Evolutionary conservation across 2,113 vertebrate genomes (phyloP), one percentile per base, ranked within the genome.

Genomic region (Zosterops pallidus): DNA sequence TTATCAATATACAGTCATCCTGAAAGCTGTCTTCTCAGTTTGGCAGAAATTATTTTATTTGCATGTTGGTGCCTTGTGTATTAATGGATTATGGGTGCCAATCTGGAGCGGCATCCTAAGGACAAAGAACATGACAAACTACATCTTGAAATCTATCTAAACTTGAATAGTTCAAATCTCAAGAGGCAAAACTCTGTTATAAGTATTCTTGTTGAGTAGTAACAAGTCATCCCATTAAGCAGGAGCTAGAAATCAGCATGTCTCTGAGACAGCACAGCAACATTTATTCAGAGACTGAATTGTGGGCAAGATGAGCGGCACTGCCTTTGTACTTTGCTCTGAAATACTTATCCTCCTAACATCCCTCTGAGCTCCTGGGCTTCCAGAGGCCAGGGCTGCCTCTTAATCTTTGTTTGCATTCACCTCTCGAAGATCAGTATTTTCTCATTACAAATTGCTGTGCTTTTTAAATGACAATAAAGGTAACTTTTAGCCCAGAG

Each of bases 401-500:
- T 93, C 92, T 94, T 96, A 80, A 95, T 83, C 91, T 97, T 89
- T 91, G 69, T 97, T 97, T 96, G 85, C 92, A 86, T 67, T 95
- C 75, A 59, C 68, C 82, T 57, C 62, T 92, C 46, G 20, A 75
- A 86, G 88, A 92, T 90, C 59, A 83, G 83, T 94, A 67, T 94
- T 94, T 97, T 93, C 92, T 93, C 17, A 14, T 92, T 90, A 92
- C 94, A 95, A 93, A 83, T 92, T 82, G 84, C 91, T 76, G 50
- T 82, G 86, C 50, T 93, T 93, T 92, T 79, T 44, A 84, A 90
- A 86, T 90, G 29, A 89, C 90, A 89, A 77, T 85, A 91, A 81
- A 70, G 50, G 78, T 86, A 90, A 89, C 89, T 92, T 86, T 71
- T 60, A 90, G 83, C 72, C 80, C 39, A 79, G 29, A 20, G 82